These are phyloP conservation scores for Pammene aurita DNA, from an alignment of 2,888 invertebrate genomes.

Conservation along the genomic window DNA sequence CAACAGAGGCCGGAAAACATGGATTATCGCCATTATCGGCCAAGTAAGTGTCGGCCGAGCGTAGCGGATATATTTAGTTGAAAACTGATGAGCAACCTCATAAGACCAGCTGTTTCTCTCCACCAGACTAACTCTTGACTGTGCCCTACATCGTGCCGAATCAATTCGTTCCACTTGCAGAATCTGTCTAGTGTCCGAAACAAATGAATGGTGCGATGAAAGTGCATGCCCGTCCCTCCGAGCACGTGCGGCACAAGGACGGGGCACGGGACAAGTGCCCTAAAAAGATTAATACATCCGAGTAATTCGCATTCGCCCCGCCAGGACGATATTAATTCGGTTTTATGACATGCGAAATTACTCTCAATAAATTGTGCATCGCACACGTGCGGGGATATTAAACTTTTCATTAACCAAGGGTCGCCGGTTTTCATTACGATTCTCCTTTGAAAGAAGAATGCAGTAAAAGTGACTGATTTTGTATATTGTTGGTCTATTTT, in stretches of 20 bases:
- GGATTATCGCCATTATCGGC: too few relatives aligned
- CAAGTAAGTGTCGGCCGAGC: too few relatives aligned
- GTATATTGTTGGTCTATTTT: not conserved
- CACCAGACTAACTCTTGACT: too few relatives aligned
- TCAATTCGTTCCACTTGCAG: conserved; percentile 9
- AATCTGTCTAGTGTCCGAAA: conserved; percentile 13
- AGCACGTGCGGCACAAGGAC: conserved; percentile 19
- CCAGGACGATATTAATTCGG: conserved; percentile 69
- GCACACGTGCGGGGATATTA: conserved; percentile 77
- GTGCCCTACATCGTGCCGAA: not conserved
- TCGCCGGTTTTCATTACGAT: conserved; percentile 43
- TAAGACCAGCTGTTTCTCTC: too few relatives aligned
- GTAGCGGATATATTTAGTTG: too few relatives aligned
- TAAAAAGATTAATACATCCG: conserved; percentile 42
- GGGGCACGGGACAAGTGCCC: conserved; percentile 14
- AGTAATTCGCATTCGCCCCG: conserved; percentile 42
- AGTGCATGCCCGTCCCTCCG: not conserved
- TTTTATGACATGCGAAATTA: conserved; percentile 83
- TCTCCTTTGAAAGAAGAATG: not conserved
- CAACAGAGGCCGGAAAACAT: too few relatives aligned
- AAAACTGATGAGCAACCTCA: too few relatives aligned
- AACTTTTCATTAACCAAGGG: conserved; percentile 74
- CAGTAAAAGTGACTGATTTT: not conserved
- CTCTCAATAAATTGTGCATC: conserved; percentile 77
- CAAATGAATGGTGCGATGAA: conserved; percentile 9